These are phyloP conservation scores for Knipowitschia caucasica DNA, from an alignment of 2,797 vertebrate genomes.

Conservation along the genomic window DNA sequence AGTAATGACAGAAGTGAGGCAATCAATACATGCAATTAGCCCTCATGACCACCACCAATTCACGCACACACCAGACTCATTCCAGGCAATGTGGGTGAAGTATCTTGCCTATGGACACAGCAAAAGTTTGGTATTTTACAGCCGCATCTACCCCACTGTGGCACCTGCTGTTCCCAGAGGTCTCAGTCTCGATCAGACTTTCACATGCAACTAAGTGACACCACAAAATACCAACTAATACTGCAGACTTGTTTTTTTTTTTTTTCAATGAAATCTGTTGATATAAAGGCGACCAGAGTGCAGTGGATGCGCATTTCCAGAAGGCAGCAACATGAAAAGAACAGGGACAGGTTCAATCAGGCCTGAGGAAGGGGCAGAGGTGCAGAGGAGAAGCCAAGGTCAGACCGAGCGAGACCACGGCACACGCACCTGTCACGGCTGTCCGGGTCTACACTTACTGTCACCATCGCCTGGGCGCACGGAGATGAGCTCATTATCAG, in stretches of 20 bases:
- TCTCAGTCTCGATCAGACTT: too few relatives aligned
- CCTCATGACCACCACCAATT: too few relatives aligned
- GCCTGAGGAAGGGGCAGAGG: conserved; percentile 19
- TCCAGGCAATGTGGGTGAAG: too few relatives aligned
- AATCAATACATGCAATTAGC: too few relatives aligned
- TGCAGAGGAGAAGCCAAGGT: conserved; percentile 65
- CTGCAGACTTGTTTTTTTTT: too few relatives aligned
- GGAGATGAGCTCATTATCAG: conserved; percentile 62
- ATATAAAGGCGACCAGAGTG: conserved; percentile 18
- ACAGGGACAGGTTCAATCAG: conserved; percentile 9
- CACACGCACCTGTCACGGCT: conserved; percentile 21
- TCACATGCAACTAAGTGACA: not conserved
- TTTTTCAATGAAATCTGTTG: not conserved
- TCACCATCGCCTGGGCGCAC: conserved; percentile 57
- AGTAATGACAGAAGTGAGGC: too few relatives aligned
- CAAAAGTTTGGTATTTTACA: too few relatives aligned
- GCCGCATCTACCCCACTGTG: too few relatives aligned
- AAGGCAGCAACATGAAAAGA: conserved; percentile 4
- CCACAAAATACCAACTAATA: not conserved
- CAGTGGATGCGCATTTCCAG: conserved; percentile 13
- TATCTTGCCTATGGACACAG: too few relatives aligned
- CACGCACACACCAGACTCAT: too few relatives aligned
- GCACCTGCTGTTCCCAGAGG: too few relatives aligned
- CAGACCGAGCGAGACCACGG: conserved; percentile 55
- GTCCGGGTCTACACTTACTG: conserved; percentile 44